Evolutionary conservation across 1,140 invertebrate genomes (phyloP), one percentile per base, ranked within the genome.

Genomic region (Papilio helenus): DNA sequence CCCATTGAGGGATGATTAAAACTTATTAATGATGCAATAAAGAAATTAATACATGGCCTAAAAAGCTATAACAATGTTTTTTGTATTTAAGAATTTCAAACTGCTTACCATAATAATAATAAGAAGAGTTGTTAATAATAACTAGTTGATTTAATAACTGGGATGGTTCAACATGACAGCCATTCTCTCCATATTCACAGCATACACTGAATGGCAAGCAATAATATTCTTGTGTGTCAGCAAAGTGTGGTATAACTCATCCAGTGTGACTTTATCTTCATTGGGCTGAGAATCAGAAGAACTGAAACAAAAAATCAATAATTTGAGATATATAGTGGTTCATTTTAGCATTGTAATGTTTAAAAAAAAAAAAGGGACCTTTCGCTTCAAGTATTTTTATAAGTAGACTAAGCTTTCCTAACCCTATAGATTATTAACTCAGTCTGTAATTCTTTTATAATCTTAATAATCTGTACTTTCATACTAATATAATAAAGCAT

Each of bases 181-280:
- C 3, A 96, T 83, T 71, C 95, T 91, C 82, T 96, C 96, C 95
- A 96, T 96, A 81, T 96, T 96, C 0, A 96, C 92, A 23, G 95
- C 93, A 86, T 96, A 96, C 2, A 96, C 94, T 1, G 95, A 94
- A 87, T 96, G 95, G 18, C 95, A 96, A 3, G 95, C 94, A 76
- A 96, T 95, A 0, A 95, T 84, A 87, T 96, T 96, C 79, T 90
- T 95, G 81, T 96, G 94, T 18, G 90, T 89, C 16, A 93, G 84
- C 26, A 96, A 88, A 3, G 95, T 95, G 23, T 93, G 92, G 81
- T 96, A 95, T 68, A 95, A 93, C 84, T 96, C 95, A 65, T 94
- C 93, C 46, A 96, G 92, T 0, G 95, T 95, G 49, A 96, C 79
- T 77, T 89, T 94, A 49, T 94, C 91, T 80, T 92, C 89, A 84